A percentile compares a stretch with the other conserved stretches of the same genome.
phyloP scores from a whole-genome alignment of 2,797 vertebrate genomes.

The Paratrypauchen microcephalus region DNA sequence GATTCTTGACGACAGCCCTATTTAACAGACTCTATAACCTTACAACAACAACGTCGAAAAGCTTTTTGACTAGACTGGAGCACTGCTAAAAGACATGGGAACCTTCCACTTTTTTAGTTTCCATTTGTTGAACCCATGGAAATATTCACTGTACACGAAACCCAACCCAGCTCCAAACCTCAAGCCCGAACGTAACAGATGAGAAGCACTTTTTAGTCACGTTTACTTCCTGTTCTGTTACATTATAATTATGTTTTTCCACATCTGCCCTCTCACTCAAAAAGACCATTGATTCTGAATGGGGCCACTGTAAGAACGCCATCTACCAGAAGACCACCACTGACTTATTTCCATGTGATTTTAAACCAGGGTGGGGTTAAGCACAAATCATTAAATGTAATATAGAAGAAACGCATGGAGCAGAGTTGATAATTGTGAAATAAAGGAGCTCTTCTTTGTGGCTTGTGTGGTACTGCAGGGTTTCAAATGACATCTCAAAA shows the following conservation, averaged over 20 bases:
- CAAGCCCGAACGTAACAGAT: conserved; percentile 5
- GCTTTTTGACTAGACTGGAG: neutral
- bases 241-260: conserved; percentile 53
- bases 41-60: too few relatives aligned
- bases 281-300: conserved; percentile 37
- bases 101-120: conserved; percentile 6
- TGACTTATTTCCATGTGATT: conserved; percentile 33
- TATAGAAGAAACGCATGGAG: neutral
- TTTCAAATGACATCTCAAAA: too few relatives aligned
- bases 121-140: conserved; percentile 16
- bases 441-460: neutral
- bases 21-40: too few relatives aligned
- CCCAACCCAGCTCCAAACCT: conserved; percentile 1
- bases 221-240: conserved; percentile 50
- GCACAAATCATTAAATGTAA: neutral
- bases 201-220: conserved; percentile 36
- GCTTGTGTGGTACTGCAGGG: too few relatives aligned
- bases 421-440: neutral
- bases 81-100: conserved; percentile 12
- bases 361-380: neutral
- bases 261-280: conserved; percentile 16
- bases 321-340: conserved; percentile 23
- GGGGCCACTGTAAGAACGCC: conserved; percentile 9
- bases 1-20: too few relatives aligned
- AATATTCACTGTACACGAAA: conserved; percentile 17